Conservation (phyloP, 2,797 vertebrate species). For the Scolopax bukidnonensis region DNA sequence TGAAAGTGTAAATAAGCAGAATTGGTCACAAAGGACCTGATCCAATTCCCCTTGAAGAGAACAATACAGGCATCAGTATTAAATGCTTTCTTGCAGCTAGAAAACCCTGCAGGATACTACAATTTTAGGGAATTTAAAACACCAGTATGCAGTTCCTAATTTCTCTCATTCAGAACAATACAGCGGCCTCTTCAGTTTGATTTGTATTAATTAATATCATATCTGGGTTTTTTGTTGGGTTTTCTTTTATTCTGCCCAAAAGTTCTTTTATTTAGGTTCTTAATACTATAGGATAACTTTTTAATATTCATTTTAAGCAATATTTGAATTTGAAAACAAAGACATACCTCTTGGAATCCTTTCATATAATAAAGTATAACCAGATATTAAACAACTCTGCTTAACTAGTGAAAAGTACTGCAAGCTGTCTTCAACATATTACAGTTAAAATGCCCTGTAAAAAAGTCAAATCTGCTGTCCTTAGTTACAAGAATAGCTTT, state of each 20-base stretch:
- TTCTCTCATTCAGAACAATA: neutral
- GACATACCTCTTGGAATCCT: neutral
- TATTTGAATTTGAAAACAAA: constrained; percentile 14
- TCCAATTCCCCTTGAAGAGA: neutral
- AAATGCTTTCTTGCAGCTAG: neutral
- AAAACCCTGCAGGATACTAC: neutral
- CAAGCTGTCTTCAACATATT: neutral
- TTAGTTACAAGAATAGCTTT: neutral
- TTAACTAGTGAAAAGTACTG: neutral
- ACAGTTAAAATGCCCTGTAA: neutral
- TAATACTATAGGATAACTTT: neutral
- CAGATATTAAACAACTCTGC: neutral
- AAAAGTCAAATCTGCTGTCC: neutral
- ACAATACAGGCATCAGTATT: neutral
- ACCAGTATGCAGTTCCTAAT: neutral
- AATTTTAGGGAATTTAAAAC: neutral
- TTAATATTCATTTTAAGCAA: neutral
- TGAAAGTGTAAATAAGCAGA: neutral
- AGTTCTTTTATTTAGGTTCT: neutral
- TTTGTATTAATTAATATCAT: neutral
- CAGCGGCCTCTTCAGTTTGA: neutral
- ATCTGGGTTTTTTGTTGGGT: too few species aligned
- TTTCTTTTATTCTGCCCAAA: neutral
- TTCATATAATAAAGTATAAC: neutral
- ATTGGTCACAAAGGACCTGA: neutral